Conservation (phyloP, 1,140 invertebrate genomes). For the Frieseomelitta varia region DNA sequence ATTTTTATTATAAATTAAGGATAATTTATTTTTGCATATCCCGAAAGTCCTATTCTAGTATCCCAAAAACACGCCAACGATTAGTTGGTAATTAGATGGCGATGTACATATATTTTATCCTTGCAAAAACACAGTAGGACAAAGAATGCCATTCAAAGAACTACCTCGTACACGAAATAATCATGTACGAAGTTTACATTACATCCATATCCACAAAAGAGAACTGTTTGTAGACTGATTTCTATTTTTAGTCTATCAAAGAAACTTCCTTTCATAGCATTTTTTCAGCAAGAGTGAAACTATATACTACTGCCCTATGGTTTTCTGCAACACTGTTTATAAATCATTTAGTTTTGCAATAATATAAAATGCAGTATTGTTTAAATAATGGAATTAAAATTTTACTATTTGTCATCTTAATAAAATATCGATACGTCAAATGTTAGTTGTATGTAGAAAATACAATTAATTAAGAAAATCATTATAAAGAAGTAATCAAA, state of each 20-base stretch:
- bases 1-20: conserved; percentile 68
- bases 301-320: conserved; percentile 65
- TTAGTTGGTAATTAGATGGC: not conserved
- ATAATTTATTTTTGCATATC: conserved; percentile 28
- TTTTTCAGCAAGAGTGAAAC: conserved; percentile 56
- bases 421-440: not conserved
- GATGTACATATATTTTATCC: too few species aligned
- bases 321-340: conserved; percentile 16
- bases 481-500: not conserved
- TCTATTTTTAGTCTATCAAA: conserved; percentile 77
- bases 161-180: not conserved
- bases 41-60: not conserved
- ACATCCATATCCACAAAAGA: not conserved
- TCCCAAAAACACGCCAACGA: too few species aligned
- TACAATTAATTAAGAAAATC: not conserved
- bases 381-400: not conserved
- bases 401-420: not conserved
- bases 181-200: conserved; percentile 2
- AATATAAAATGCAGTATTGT: not conserved
- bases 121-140: not conserved
- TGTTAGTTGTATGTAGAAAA: not conserved
- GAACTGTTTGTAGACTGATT: conserved; percentile 1
- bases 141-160: not conserved
- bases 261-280: conserved; percentile 45
- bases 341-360: not conserved